A percentile compares a stretch with the other conserved stretches of the same genome.
phyloP scores from a whole-genome alignment of 92 coral and sea anemone genomes.

The Pocillopora grandis region DNA sequence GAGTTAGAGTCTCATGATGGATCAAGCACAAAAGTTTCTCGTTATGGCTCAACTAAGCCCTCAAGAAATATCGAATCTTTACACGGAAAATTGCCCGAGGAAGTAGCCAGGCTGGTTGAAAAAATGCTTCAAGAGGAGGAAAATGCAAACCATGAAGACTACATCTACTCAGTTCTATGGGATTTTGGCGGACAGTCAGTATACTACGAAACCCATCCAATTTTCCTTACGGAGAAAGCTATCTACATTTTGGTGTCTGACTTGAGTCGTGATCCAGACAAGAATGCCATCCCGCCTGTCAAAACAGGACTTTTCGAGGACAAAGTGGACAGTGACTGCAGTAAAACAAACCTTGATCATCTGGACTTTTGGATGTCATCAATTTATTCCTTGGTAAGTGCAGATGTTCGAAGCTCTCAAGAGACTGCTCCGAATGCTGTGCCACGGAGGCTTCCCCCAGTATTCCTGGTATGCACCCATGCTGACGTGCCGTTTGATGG shows the following conservation, averaged over 20 bases:
- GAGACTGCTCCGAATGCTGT: background rate
- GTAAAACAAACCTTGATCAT: slow-evolving; percentile 47
- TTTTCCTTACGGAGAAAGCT: slow-evolving; percentile 50
- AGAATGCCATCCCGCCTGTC: slow-evolving; percentile 24
- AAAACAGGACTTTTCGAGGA: slow-evolving; percentile 23
- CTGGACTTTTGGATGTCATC: slow-evolving; percentile 62
- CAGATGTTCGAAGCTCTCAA: background rate
- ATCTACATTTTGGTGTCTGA: slow-evolving; percentile 48
- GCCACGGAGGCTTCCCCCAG: slow-evolving; percentile 28
- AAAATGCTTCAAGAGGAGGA: background rate
- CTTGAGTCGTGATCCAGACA: slow-evolving; percentile 32
- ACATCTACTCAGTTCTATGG: slow-evolving; percentile 34
- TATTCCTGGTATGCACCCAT: slow-evolving; percentile 45
- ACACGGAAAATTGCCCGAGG: too few species aligned
- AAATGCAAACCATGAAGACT: background rate
- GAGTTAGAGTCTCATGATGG: background rate
- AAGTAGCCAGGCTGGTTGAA: too few species aligned
- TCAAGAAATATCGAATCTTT: too few species aligned
- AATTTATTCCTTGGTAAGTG: slow-evolving; percentile 15
- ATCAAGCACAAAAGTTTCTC: too few species aligned
- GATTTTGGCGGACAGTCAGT: slow-evolving; percentile 70
- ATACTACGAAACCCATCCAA: slow-evolving; percentile 58
- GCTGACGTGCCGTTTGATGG: slow-evolving; percentile 39
- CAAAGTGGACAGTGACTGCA: slow-evolving; percentile 16
- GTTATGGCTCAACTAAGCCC: too few species aligned